Conservation (phyloP, 2,888 invertebrate species). For the Caprella mutica region DNA sequence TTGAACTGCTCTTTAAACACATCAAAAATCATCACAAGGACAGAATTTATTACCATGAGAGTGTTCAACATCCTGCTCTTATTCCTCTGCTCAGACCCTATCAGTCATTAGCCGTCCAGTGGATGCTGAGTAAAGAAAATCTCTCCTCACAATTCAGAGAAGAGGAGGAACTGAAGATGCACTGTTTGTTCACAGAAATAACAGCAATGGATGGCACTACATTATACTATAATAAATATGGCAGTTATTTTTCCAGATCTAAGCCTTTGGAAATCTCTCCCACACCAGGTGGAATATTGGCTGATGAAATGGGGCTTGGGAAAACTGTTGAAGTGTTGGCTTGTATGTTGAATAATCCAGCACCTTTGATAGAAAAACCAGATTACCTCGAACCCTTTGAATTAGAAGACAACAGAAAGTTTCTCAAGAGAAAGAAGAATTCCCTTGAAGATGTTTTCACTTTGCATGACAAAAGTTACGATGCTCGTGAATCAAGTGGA, state of each 20-base stretch:
- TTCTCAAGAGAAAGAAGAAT: neutral
- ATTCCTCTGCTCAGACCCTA: conserved; percentile 52
- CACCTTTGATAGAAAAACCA: conserved; percentile 34
- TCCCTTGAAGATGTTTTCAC: conserved; percentile 11
- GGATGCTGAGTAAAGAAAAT: conserved; percentile 56
- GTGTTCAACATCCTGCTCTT: conserved; percentile 43
- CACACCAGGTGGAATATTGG: conserved; percentile 57
- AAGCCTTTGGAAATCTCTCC: conserved; percentile 38
- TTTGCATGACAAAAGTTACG: too few relatives aligned
- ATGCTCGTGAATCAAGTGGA: too few relatives aligned
- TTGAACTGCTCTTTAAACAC: conserved; percentile 38
- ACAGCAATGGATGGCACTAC: conserved; percentile 37
- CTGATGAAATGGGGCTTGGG: conserved; percentile 71
- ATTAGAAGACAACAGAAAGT: conserved; percentile 4
- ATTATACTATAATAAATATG: conserved; percentile 44
- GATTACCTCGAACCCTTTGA: conserved; percentile 18
- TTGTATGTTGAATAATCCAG: conserved; percentile 50
- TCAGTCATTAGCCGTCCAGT: conserved; percentile 53
- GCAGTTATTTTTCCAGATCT: conserved; percentile 42
- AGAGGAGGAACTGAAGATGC: conserved; percentile 34
- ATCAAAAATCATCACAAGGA: conserved; percentile 37
- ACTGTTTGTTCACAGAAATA: conserved; percentile 40
- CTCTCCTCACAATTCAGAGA: neutral
- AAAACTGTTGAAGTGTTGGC: conserved; percentile 66
- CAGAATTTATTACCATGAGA: conserved; percentile 23